A percentile compares a stretch with the other conserved stretches of the same genome.
Evolutionary conservation across 1,140 invertebrate species (phyloP).

Genomic region (Drosophila pallidifrons): DNA sequence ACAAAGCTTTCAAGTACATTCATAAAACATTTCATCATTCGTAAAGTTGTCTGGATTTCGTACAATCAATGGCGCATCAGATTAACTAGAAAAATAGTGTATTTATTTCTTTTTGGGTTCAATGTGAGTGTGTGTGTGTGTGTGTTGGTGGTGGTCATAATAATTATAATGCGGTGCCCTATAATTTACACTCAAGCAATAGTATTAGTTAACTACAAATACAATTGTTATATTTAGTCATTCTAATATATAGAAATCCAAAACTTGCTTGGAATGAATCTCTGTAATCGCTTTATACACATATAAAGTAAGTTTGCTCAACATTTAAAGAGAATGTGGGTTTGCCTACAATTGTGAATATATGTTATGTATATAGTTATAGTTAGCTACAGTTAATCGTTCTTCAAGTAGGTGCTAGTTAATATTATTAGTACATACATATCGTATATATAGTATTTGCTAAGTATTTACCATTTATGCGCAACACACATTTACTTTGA

Average conservation of each 20-base stretch:
- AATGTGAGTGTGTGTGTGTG: not conserved
- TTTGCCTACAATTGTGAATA: constrained; percentile 30
- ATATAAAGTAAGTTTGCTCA: constrained; percentile 66
- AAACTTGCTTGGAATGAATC: too few species aligned
- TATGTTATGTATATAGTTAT: not conserved
- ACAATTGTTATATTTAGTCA: constrained; percentile 38
- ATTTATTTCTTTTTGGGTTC: constrained; percentile 16
- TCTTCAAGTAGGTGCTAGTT: constrained; percentile 46
- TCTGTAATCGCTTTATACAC: constrained; percentile 62
- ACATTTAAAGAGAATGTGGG: constrained; percentile 53
- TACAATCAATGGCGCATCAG: constrained; percentile 46
- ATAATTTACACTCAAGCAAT: constrained; percentile 56
- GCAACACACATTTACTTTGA: constrained; percentile 45
- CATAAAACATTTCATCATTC: constrained; percentile 22
- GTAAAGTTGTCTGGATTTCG: constrained; percentile 63
- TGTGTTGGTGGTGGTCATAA: constrained; percentile 16
- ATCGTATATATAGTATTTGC: constrained; percentile 36
- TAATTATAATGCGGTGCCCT: constrained; percentile 41
- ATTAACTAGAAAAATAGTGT: constrained; percentile 64
- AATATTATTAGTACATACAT: constrained; percentile 13
- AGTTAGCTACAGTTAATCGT: constrained; percentile 22
- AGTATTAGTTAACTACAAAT: constrained; percentile 33
- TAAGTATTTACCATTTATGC: constrained; percentile 37
- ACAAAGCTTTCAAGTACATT: constrained; percentile 1
- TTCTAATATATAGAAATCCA: not conserved